phyloP scores from a whole-genome alignment of 2,888 invertebrate genomes.

The Papilio elwesi region DNA sequence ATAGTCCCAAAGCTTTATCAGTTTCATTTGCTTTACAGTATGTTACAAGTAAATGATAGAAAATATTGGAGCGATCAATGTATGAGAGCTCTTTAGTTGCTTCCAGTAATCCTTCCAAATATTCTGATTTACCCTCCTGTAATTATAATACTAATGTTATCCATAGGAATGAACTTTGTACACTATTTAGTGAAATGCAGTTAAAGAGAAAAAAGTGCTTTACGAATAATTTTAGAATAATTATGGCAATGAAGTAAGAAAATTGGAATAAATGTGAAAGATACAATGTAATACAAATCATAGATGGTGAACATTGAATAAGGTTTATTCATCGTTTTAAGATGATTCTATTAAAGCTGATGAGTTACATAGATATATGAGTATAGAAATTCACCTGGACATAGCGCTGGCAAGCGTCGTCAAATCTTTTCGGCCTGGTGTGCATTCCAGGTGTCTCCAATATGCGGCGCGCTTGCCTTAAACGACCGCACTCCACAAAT shows the following conservation, averaged over 20 bases:
- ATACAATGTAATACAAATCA: no score
- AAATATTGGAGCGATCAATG: conserved; percentile 90
- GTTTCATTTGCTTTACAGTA: conserved; percentile 89
- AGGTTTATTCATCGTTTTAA: no score
- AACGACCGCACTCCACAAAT: conserved; percentile 92
- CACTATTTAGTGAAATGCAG: no score
- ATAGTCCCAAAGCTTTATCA: conserved; percentile 90
- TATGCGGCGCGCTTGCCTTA: conserved; percentile 92
- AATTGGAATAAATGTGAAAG: no score
- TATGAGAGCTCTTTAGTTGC: conserved; percentile 90
- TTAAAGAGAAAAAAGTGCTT: no score
- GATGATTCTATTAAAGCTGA: no score
- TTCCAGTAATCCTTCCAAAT: conserved; percentile 90
- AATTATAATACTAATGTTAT: conserved; percentile 45
- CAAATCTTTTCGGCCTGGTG: conserved; percentile 86
- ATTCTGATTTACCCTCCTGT: conserved; percentile 86
- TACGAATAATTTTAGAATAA: no score
- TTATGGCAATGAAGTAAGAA: no score
- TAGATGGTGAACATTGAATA: no score
- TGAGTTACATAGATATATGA: no score
- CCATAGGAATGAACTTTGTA: neutral
- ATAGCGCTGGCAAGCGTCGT: conserved; percentile 86
- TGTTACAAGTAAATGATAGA: conserved; percentile 89
- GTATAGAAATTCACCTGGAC: conserved; percentile 63
- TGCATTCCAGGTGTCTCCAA: conserved; percentile 93